Percentiles rank a stretch among this genome's conserved stretches.
These are phyloP conservation scores for Virgularia gustaviana DNA, from an alignment of 92 coral and sea anemone species.

Conservation along the genomic window DNA sequence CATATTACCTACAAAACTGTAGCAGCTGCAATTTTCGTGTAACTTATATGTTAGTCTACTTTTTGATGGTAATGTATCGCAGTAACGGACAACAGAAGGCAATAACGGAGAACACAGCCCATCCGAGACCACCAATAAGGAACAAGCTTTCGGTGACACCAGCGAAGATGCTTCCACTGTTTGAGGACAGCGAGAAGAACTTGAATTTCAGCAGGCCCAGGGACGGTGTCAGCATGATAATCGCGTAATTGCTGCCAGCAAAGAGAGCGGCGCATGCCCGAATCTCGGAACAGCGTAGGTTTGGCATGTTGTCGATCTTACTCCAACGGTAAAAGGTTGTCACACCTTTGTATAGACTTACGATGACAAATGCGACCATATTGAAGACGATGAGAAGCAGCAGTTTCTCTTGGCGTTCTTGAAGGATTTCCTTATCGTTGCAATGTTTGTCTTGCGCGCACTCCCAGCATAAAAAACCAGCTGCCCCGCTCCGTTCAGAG, in stretches of 20 bases:
- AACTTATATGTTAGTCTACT: no score
- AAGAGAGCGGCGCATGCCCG: slow-evolving; percentile 75
- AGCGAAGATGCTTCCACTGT: slow-evolving; percentile 57
- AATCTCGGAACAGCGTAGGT: slow-evolving; percentile 61
- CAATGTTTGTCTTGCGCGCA: slow-evolving; percentile 61
- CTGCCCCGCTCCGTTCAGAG: slow-evolving; percentile 58
- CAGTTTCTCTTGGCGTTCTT: slow-evolving; percentile 45
- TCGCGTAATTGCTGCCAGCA: slow-evolving; percentile 65
- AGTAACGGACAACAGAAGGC: slow-evolving; percentile 74
- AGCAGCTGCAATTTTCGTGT: no score
- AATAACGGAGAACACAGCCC: slow-evolving; percentile 67
- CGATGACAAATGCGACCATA: slow-evolving; percentile 50
- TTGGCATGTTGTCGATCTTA: slow-evolving; percentile 57
- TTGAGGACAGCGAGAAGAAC: slow-evolving; percentile 61
- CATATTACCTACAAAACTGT: no score
- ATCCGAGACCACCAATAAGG: slow-evolving; percentile 65
- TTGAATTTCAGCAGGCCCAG: slow-evolving; percentile 64
- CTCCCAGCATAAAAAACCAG: slow-evolving; percentile 66
- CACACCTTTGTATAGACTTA: slow-evolving; percentile 63
- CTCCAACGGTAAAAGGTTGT: slow-evolving; percentile 76
- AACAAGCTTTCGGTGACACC: slow-evolving; percentile 71
- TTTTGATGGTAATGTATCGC: slow-evolving; percentile 51
- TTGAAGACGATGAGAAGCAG: slow-evolving; percentile 52
- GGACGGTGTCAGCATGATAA: slow-evolving; percentile 64
- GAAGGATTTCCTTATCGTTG: slow-evolving; percentile 52